Conservation (phyloP, 2,888 invertebrate genomes). For the Epirrhoe alternata region DNA sequence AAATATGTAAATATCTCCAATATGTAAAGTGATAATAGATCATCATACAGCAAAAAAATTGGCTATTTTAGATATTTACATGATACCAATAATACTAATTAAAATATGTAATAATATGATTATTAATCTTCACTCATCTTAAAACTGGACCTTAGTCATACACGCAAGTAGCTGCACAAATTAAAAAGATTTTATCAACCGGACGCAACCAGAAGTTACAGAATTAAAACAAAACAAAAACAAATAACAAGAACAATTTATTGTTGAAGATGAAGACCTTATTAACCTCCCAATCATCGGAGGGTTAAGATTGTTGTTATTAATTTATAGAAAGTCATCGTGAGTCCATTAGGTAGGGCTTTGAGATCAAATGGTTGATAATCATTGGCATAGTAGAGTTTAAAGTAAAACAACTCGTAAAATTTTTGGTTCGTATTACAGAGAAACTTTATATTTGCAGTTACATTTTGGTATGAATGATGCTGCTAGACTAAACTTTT, state of each 20-base stretch:
- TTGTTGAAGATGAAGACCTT: conserved; percentile 76
- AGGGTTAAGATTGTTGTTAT: conserved; percentile 76
- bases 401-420: conserved; percentile 14
- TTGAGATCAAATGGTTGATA: conserved; percentile 76
- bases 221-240: conserved; percentile 58
- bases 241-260: conserved; percentile 60
- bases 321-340: conserved; percentile 85
- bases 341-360: conserved; percentile 78
- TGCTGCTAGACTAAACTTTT: too few species aligned
- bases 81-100: neutral
- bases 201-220: conserved; percentile 59
- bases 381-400: conserved; percentile 44
- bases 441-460: too few species aligned
- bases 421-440: neutral
- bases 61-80: too few species aligned
- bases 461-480: too few species aligned
- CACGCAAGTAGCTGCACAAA: conserved; percentile 28
- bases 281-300: conserved; percentile 78
- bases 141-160: conserved; percentile 13
- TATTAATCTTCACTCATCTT: neutral
- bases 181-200: conserved; percentile 48
- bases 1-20: too few species aligned
- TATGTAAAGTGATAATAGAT: too few species aligned
- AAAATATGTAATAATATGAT: conserved; percentile 6
- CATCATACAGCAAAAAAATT: too few species aligned